These are phyloP conservation scores for Dipodomys merriami DNA, from an alignment of 2,113 vertebrate genomes.

Conservation along the genomic window DNA sequence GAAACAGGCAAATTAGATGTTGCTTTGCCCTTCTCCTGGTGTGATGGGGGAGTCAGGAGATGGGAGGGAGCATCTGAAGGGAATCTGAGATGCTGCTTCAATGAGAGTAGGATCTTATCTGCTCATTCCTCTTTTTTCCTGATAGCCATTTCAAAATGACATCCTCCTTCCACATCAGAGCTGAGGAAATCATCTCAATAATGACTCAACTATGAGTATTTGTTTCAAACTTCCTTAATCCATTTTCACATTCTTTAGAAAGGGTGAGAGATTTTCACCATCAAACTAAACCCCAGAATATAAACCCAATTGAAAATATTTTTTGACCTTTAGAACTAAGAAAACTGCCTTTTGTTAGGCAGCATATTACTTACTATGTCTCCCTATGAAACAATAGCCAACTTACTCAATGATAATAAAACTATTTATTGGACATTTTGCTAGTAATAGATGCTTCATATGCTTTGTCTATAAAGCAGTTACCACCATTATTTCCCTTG, in stretches of 20 bases:
- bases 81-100: background rate
- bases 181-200: background rate
- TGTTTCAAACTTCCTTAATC: background rate
- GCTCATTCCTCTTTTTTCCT: background rate
- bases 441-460: accelerated
- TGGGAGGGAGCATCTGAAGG: background rate
- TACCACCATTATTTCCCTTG: background rate
- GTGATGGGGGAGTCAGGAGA: background rate
- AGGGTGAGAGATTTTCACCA: background rate
- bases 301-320: background rate
- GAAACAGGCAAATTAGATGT: background rate
- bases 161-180: background rate
- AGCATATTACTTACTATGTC: background rate
- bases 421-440: background rate
- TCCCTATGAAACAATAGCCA: background rate
- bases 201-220: background rate
- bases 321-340: background rate
- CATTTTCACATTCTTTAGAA: background rate
- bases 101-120: background rate
- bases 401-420: background rate
- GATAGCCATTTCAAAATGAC: background rate
- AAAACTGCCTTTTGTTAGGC: background rate
- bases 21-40: background rate
- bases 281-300: background rate
- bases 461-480: background rate